Evolutionary conservation across 92 coral and sea anemone species (phyloP), one percentile per base, ranked within the genome.

Genomic region (Pocillopora meandrina): DNA sequence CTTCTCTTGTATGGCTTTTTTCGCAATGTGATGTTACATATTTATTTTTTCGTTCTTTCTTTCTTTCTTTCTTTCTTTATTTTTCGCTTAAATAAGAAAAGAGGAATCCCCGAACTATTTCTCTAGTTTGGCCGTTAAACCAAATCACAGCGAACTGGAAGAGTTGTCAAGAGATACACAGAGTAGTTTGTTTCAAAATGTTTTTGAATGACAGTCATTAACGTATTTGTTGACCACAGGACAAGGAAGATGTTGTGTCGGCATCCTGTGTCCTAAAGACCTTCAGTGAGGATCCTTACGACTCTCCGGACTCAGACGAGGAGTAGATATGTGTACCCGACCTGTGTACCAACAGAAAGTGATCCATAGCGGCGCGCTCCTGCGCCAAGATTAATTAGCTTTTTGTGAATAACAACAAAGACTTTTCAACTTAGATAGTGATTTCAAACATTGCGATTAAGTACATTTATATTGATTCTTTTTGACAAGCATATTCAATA

Each of bases 241-340:
- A 93, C 83, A 92, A 93, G 71, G 98, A 95, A 61, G 97, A 95
- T 66, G 91, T 92, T 2, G 82, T 93, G 20, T 65, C 91, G 20
- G 97, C 97, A 13, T 95, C 98, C 12, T 95, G 98, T 86, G 95
- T 93, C 65, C 74, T 95, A 79, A 90, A 97, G 77, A 93, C 98
- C 26, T 92, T 93, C 88, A 89, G 82, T 34, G 95, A 93, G 79
- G 98, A 95, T 55, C 90, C 92, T 1, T 95, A 95, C 72, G 97
- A 93, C 14, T 90, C 95, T 65, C 97, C 98, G 3, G 98, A 95
- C 10, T 92, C 90, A 52, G 92, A 87, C 17, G 92, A 83, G 55
- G 97, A 93, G 33, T 93, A 93, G 26, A 20, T 68, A 42, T 80
- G 65, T 12, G 84, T 65, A 80, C 76, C 59, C 55, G 52, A 42